A percentile compares a stretch with the other conserved stretches of the same genome.
These are phyloP conservation scores for Sciaenops ocellatus DNA, from an alignment of 2,797 vertebrate species.

Conservation along the genomic window DNA sequence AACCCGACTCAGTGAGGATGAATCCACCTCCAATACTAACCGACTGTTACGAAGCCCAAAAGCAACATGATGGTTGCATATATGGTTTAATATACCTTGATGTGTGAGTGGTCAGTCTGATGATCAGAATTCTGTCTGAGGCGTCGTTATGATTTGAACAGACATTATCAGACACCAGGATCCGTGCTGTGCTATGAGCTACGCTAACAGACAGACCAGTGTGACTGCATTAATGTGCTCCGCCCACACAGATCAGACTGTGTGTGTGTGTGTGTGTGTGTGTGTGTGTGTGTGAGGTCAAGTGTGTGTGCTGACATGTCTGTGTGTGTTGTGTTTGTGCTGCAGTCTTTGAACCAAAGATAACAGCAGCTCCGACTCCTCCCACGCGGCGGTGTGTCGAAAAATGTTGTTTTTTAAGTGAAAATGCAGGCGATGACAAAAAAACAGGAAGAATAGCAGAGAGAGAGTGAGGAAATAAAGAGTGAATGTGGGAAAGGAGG, in stretches of 20 bases:
- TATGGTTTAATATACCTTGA: neutral
- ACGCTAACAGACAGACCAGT: neutral
- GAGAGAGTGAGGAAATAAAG: neutral
- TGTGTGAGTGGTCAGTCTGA: no score
- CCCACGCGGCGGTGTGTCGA: neutral
- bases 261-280: neutral
- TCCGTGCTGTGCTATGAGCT: neutral
- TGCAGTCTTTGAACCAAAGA: conserved; percentile 31
- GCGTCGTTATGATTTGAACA: neutral
- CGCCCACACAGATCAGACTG: neutral
- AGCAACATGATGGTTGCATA: no score
- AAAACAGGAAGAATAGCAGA: neutral
- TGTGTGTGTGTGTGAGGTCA: neutral
- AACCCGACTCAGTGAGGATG: neutral
- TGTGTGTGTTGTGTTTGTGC: conserved; percentile 16
- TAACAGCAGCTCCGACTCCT: conserved; percentile 20
- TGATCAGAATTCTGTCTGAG: neutral
- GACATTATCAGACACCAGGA: neutral
- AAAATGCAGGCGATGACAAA: neutral
- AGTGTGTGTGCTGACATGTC: neutral
- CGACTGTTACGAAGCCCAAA: neutral
- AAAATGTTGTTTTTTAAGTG: neutral
- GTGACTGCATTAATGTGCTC: neutral
- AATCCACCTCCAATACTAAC: neutral
- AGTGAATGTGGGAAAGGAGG: neutral